phyloP scores from a whole-genome alignment of 1,140 invertebrate genomes.

The Trigoniulus corallinus region DNA sequence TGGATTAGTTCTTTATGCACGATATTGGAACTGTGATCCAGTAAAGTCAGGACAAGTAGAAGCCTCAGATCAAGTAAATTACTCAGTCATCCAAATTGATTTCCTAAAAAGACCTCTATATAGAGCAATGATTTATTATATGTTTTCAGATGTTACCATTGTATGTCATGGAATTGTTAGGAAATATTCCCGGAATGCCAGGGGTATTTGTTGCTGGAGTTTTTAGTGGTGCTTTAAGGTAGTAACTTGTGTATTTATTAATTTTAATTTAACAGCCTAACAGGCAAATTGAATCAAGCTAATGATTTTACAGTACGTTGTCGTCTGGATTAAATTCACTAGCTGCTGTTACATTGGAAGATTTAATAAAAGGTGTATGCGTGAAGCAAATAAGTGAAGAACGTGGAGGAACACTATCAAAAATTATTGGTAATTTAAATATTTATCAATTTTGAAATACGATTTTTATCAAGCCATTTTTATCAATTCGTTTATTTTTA shows the following conservation, averaged over 20 bases:
- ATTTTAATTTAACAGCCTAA: conserved; percentile 6
- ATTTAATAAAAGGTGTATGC: conserved; percentile 20
- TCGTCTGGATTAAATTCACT: conserved; percentile 29
- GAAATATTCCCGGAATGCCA: conserved; percentile 18
- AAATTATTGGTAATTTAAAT: not conserved
- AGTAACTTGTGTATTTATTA: too few relatives aligned
- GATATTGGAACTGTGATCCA: conserved; percentile 27
- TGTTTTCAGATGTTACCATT: conserved; percentile 23
- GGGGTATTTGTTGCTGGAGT: conserved; percentile 25
- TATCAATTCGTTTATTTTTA: too few relatives aligned
- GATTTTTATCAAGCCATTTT: too few relatives aligned
- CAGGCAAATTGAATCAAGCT: conserved; percentile 4
- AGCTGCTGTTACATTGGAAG: conserved; percentile 28
- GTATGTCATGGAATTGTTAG: conserved; percentile 24
- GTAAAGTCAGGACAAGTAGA: conserved; percentile 18
- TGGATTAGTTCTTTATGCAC: conserved; percentile 26
- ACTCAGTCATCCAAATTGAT: not conserved
- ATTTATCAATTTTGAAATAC: too few relatives aligned
- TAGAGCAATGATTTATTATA: too few relatives aligned
- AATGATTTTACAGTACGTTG: conserved; percentile 22
- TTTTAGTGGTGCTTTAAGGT: conserved; percentile 25
- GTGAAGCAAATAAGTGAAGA: not conserved
- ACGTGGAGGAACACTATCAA: not conserved
- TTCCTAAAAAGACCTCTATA: too few relatives aligned
- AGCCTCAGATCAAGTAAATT: conserved; percentile 22